Conservation (phyloP, 2,797 vertebrate species). For the Notolepis coatsorum region DNA sequence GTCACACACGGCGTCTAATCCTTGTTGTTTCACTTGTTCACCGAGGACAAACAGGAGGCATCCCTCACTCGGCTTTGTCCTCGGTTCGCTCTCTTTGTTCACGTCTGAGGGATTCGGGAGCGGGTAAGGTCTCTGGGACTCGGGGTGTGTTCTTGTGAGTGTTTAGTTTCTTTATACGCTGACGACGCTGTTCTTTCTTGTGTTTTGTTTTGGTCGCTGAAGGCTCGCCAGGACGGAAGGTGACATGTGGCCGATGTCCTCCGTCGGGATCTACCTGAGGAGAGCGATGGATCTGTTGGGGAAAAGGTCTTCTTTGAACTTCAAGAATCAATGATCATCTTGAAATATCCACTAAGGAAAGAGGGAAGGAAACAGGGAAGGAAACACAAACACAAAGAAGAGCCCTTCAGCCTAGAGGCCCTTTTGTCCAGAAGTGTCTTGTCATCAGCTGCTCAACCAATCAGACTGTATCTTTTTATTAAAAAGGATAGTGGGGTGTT, state of each 20-base stretch:
- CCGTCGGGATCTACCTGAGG: constrained; percentile 9
- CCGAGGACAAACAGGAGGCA: constrained; percentile 26
- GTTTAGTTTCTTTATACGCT: neutral
- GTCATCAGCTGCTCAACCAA: neutral
- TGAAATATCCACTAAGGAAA: neutral
- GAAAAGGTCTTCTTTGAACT: constrained; percentile 48
- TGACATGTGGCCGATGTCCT: constrained; percentile 18
- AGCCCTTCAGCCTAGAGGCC: neutral
- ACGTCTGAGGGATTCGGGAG: neutral
- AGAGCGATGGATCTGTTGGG: constrained; percentile 30
- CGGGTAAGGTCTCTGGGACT: neutral
- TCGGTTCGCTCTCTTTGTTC: neutral
- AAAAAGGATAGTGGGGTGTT: too few species aligned
- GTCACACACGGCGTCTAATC: constrained; percentile 43
- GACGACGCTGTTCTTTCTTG: constrained; percentile 12
- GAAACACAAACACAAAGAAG: neutral
- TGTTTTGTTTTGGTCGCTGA: constrained; percentile 6
- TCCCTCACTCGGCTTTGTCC: neutral
- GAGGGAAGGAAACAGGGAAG: neutral
- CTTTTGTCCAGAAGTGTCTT: neutral
- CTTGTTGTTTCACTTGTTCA: constrained; percentile 19
- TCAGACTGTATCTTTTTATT: neutral
- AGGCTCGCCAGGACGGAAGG: constrained; percentile 12
- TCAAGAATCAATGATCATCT: constrained; percentile 10
- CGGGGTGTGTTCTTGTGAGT: neutral